phyloP scores from a whole-genome alignment of 2,797 vertebrate species.

The Phoxinus dragarum region DNA sequence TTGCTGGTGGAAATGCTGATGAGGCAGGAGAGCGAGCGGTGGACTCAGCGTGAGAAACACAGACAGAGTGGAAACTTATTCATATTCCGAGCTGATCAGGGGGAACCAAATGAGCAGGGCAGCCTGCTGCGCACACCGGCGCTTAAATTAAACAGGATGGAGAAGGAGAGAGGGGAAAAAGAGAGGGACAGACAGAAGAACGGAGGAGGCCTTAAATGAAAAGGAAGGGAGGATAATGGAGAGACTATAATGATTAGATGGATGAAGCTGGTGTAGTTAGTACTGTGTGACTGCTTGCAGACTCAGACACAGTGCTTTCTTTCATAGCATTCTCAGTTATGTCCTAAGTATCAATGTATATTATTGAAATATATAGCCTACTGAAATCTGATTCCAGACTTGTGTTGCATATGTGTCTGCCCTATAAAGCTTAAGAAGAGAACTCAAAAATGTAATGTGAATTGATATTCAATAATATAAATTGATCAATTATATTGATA shows the following conservation, averaged over 20 bases:
- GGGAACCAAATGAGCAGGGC: constrained; percentile 20
- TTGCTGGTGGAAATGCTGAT: constrained; percentile 22
- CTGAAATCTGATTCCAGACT: neutral
- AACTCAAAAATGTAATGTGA: neutral
- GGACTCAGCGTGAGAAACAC: constrained; percentile 2
- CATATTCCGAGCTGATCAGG: constrained; percentile 40
- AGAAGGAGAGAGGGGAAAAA: neutral
- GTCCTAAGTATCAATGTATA: neutral
- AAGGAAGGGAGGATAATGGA: constrained; percentile 9
- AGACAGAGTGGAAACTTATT: constrained; percentile 33
- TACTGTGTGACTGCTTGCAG: neutral
- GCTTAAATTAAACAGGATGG: constrained; percentile 27
- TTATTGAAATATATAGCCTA: neutral
- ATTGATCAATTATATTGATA: neutral
- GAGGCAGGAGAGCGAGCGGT: constrained; percentile 1
- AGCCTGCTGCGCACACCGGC: constrained; percentile 37
- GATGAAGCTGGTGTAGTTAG: neutral
- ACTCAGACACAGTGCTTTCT: neutral
- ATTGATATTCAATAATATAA: neutral
- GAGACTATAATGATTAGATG: constrained; percentile 18
- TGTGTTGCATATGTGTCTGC: neutral
- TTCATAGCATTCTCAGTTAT: neutral
- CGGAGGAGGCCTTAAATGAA: constrained; percentile 5
- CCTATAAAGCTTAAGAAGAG: neutral
- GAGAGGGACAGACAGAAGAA: constrained; percentile 17